Base-by-base conservation (phyloP, 2,113 vertebrate species). In the Taurulus bubalis region DNA sequence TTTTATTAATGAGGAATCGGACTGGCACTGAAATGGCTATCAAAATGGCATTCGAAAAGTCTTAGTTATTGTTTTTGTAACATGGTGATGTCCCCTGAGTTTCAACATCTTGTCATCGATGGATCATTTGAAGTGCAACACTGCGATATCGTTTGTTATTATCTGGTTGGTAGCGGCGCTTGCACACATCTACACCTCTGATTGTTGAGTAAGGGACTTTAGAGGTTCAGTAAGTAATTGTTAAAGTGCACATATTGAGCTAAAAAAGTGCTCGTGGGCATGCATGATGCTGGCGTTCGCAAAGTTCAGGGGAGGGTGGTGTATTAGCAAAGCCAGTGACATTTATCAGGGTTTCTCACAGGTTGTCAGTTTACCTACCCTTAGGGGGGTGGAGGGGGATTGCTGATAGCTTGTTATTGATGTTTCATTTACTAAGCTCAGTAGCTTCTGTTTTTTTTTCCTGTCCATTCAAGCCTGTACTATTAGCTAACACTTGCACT, bases 231-330 rank as follows among this genome's bases (percentile, higher is more conserved):
- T 24, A 47, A 12, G 65, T 45, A 53, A 32, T 67, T 66, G 60
- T 34, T 77, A 32, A 66, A 40, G 47, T 55, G 56, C 18, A 34
- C 62, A 60, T 56, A 70, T 80, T 67, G 45, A 60, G 26, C 69
- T 74, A 22, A 68, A 22, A 68, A 78, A 62, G 36, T 38, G 53
- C 63, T 38, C 3, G 22, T 4, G 9, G 64, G 64, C 42, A 63
- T 53, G 22, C 22, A 76, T 22, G 51, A 24, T 51, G 60, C 53
- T 24, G 49, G 51, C 3, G 20, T 8, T 70, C 12, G 6, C 28
- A 18, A 34, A 58, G 16, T 36, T 75, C 67, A 12, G 30, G 22
- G 18, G 24, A 2, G 18, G 51, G 64, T 38, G 51, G 51, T 66
- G 6, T 51, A 51, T 16, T 51, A 38, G 51, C 59, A 71, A 28